Evolutionary conservation across 2,113 vertebrate species (phyloP).

Genomic region (Leiothrix lutea): DNA sequence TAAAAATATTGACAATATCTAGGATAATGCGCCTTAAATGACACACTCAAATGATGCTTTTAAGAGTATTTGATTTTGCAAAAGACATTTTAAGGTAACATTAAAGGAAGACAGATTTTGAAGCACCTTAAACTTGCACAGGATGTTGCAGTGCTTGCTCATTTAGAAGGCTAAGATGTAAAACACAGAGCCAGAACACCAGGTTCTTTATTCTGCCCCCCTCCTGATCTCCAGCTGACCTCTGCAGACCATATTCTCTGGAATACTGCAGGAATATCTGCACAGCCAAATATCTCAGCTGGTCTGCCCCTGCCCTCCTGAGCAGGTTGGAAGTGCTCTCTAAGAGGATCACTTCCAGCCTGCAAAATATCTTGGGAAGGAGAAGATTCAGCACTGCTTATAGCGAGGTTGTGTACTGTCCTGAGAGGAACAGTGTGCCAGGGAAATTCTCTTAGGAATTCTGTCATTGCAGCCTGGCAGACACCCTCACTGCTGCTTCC

Average conservation of each 20-base stretch:
- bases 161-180: background rate
- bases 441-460: background rate
- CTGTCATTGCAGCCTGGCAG: background rate
- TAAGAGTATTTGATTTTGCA: background rate
- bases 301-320: background rate
- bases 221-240: background rate
- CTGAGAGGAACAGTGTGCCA: background rate
- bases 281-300: background rate
- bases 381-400: background rate
- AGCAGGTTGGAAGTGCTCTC: background rate
- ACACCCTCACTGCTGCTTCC: background rate
- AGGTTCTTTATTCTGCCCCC: background rate
- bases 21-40: background rate
- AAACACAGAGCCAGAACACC: background rate
- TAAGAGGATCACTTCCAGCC: background rate
- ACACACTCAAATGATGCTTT: background rate
- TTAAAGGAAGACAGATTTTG: background rate
- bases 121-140: background rate
- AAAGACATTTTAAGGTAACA: background rate
- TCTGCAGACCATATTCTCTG: background rate
- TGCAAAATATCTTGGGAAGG: background rate
- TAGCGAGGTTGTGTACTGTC: accelerated
- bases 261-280: background rate
- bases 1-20: background rate
- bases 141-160: background rate